Evolutionary conservation across 2,113 vertebrate genomes (phyloP), one percentile per base, ranked within the genome.

Genomic region (Gobio gobio): DNA sequence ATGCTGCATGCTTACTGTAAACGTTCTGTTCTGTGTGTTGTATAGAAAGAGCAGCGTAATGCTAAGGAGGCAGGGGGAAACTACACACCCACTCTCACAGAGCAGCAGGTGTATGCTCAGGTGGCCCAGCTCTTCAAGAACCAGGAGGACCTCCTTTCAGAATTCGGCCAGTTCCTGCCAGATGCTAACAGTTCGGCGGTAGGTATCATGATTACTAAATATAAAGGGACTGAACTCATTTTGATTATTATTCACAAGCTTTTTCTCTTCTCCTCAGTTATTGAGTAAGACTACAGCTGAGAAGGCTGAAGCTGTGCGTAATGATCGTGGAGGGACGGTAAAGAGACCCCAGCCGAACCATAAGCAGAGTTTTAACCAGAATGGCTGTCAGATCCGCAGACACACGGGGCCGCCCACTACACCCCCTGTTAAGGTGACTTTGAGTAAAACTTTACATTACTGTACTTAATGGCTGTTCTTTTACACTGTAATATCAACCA

Each of bases 111-210:
- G 33, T 99, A 99, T 18, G 97, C 98, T 59, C 97, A 99, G 91
- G 98, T 99, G 85, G 98, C 98, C 10, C 95, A 96, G 5, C 97
- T 99, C 84, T 99, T 99, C 89, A 99, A 99, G 93, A 99, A 99
- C 93, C 98, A 99, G 91, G 98, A 99, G 90, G 98, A 99, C 91
- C 93, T 99, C 22, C 95, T 99, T 2, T 99, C 98, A 0, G 98
- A 99, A 89, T 99, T 99, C 0, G 98, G 98, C 81, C 98, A 99
- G 90, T 99, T 99, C 91, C 92, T 99, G 56, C 98, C 98, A 0
- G 98, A 99, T 86, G 98, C 98, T 73, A 99, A 99, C 92, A 99
- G 96, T 90, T 98, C 98, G 7, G 92, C 96, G 93, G 98, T 99
- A 89, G 94, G 96, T 56, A 56, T 56, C 16, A 16, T 51, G 14